Conservation (phyloP, 2,888 invertebrate species). For the Hypomecis punctinalis region DNA sequence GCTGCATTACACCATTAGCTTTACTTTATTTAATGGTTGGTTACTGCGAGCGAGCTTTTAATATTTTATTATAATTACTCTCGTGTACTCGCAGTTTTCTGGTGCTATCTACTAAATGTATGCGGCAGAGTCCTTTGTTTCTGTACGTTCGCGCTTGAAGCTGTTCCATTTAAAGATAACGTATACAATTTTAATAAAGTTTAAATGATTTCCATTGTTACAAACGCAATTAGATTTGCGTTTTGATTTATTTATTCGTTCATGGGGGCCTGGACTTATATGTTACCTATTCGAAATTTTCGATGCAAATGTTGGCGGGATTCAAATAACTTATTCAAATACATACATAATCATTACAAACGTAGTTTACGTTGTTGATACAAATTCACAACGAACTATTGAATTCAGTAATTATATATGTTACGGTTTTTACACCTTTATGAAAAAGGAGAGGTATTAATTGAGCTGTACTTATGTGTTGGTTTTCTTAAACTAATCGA, state of each 20-base stretch:
- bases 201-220: slow-evolving; percentile 18
- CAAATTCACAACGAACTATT: slow-evolving; percentile 47
- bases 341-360: slow-evolving; percentile 44
- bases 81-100: slow-evolving; percentile 38
- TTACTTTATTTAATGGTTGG: slow-evolving; percentile 66
- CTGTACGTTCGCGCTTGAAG: slow-evolving; percentile 13
- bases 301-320: slow-evolving; percentile 37
- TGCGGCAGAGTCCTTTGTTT: slow-evolving; percentile 34
- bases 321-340: slow-evolving; percentile 27
- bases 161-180: slow-evolving; percentile 9
- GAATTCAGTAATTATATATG: slow-evolving; percentile 45
- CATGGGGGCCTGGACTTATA: slow-evolving; percentile 16
- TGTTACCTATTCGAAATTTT: slow-evolving; percentile 27
- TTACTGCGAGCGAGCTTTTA: slow-evolving; percentile 46
- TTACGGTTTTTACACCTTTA: slow-evolving; percentile 7
- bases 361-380: slow-evolving; percentile 61
- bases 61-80: slow-evolving; percentile 46
- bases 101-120: slow-evolving; percentile 35
- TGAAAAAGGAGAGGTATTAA: no score
- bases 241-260: slow-evolving; percentile 25
- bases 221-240: slow-evolving; percentile 5
- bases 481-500: no score
- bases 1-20: slow-evolving; percentile 66
- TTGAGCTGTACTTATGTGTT: neutral
- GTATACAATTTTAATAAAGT: neutral